A percentile compares a stretch with the other conserved stretches of the same genome.
phyloP scores from a whole-genome alignment of 64 coral and sea anemone species.

The Stylophora pistillata region DNA sequence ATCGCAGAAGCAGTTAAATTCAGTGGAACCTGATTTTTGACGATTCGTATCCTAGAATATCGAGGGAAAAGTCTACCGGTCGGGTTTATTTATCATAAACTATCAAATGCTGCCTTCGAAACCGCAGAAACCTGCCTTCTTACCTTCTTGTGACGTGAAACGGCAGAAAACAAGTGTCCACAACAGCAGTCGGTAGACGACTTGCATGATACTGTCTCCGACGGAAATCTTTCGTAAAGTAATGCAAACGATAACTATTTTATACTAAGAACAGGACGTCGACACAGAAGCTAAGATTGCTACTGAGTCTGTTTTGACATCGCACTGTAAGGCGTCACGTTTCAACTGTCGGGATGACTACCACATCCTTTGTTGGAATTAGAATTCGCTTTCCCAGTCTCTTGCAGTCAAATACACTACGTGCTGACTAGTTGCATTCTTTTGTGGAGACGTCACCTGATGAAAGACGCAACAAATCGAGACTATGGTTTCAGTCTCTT shows the following conservation, averaged over 20 bases:
- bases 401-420: too few species aligned
- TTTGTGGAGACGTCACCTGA: background rate
- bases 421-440: too few species aligned
- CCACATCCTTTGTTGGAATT: background rate
- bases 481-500: background rate
- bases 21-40: too few species aligned
- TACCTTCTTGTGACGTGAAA: background rate
- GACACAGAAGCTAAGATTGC: background rate
- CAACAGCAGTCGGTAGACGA: background rate
- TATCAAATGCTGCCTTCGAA: background rate
- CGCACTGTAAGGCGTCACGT: background rate
- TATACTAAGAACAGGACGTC: background rate
- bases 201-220: background rate
- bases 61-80: background rate
- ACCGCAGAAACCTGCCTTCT: background rate
- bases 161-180: background rate
- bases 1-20: too few species aligned
- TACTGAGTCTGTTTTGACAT: slow-evolving; percentile 2
- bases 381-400: background rate
- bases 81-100: too few species aligned
- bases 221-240: background rate
- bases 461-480: background rate
- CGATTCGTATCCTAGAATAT: too few species aligned
- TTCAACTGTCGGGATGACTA: background rate
- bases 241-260: background rate